Conservation (phyloP, 30 jellyfish, hydroid and myxozoan genomes). For the Turritopsis rubra region DNA sequence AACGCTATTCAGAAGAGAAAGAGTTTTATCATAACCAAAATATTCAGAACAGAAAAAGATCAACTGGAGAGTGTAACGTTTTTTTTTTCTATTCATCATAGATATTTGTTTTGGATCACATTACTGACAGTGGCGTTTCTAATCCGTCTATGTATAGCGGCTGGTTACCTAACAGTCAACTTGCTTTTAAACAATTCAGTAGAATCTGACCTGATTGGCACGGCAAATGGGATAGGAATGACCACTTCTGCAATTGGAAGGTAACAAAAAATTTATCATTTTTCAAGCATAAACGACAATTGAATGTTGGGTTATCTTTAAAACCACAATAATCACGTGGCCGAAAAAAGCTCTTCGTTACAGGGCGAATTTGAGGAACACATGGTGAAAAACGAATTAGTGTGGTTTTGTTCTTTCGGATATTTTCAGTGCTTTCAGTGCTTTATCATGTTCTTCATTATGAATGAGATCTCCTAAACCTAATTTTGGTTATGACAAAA, state of each 20-base stretch:
- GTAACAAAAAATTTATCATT: background rate
- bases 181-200: background rate
- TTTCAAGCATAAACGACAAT: too few relatives aligned
- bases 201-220: background rate
- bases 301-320: too few relatives aligned
- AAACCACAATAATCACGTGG: too few relatives aligned
- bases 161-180: background rate
- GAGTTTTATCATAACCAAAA: background rate
- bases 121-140: background rate
- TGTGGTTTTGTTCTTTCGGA: too few relatives aligned
- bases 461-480: too few relatives aligned
- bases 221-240: background rate
- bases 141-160: background rate
- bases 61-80: background rate
- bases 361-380: too few relatives aligned
- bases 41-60: background rate
- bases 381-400: too few relatives aligned
- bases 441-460: too few relatives aligned
- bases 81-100: background rate
- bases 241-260: background rate
- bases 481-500: too few relatives aligned
- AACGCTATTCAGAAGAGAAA: too few relatives aligned
- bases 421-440: too few relatives aligned
- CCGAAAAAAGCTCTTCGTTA: too few relatives aligned
- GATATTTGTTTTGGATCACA: background rate